Conservation (phyloP, 2,113 vertebrate genomes). For the Motacilla tschutschensis region DNA sequence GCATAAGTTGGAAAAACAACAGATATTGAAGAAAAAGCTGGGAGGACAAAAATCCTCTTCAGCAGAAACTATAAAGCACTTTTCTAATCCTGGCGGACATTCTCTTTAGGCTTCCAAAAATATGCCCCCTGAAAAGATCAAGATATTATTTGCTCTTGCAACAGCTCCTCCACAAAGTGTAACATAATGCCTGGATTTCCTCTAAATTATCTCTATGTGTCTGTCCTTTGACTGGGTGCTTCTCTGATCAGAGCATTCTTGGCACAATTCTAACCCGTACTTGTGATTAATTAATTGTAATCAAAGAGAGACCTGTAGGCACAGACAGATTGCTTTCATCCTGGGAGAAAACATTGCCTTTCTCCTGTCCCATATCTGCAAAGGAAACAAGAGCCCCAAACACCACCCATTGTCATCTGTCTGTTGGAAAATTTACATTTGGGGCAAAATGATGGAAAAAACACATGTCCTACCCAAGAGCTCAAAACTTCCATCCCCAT, state of each 20-base stretch:
- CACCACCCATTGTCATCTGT: not conserved
- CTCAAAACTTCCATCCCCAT: not conserved
- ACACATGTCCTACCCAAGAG: not conserved
- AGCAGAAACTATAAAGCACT: not conserved
- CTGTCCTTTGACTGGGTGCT: not conserved
- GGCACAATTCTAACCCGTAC: not conserved
- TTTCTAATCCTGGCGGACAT: not conserved
- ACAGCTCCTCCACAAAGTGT: not conserved
- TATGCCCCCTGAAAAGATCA: not conserved
- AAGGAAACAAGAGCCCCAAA: not conserved
- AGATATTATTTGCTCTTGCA: not conserved
- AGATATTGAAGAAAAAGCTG: not conserved
- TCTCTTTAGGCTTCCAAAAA: not conserved
- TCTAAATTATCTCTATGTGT: not conserved
- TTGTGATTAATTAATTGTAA: constrained; percentile 7
- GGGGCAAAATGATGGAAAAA: not conserved
- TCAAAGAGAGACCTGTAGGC: constrained; percentile 6
- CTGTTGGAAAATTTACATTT: not conserved
- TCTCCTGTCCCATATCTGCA: not conserved
- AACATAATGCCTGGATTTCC: not conserved
- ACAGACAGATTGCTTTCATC: not conserved
- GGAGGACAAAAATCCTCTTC: fast-evolving
- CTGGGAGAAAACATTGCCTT: not conserved
- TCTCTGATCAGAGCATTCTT: constrained; percentile 12
- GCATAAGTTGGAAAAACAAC: not conserved